Percentiles rank a stretch among this genome's conserved stretches.
These are phyloP conservation scores for Ceratina calcarata DNA, from an alignment of 1,140 invertebrate species.

Conservation along the genomic window DNA sequence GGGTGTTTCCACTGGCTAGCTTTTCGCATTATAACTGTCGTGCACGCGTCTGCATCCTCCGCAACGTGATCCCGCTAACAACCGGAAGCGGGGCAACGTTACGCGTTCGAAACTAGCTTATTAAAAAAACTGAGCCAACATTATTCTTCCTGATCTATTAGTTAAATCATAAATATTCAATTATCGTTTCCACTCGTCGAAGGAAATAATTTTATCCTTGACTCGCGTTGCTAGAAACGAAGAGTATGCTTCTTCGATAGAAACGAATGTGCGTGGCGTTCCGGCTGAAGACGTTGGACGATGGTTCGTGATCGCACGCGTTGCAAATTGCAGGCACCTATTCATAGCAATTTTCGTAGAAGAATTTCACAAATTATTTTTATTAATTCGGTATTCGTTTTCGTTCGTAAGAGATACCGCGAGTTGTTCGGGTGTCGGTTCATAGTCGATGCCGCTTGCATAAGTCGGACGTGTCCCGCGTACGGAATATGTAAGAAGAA, in stretches of 20 bases:
- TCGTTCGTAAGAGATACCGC: not conserved
- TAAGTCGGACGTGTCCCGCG: constrained; percentile 50
- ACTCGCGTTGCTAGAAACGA: not conserved
- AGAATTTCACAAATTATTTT: not conserved
- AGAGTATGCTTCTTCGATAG: constrained; percentile 15
- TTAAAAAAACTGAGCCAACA: not conserved
- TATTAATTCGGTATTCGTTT: too few species aligned
- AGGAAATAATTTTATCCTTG: not conserved
- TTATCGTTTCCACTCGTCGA: not conserved
- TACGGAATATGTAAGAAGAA: constrained; percentile 36
- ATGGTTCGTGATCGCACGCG: constrained; percentile 17
- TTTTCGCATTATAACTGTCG: constrained; percentile 56
- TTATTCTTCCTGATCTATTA: too few species aligned
- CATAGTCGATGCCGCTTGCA: constrained; percentile 51
- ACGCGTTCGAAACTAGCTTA: constrained; percentile 1
- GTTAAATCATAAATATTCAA: too few species aligned
- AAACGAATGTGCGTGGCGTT: constrained; percentile 27
- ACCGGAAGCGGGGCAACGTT: constrained; percentile 45
- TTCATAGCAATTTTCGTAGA: too few species aligned
- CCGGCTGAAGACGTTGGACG: constrained; percentile 26
- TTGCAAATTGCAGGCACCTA: not conserved
- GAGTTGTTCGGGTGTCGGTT: not conserved
- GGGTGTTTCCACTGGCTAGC: constrained; percentile 40
- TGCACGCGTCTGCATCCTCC: constrained; percentile 51
- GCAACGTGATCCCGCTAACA: constrained; percentile 54